Evolutionary conservation across 2,113 vertebrate genomes (phyloP).

Genomic region (Balaeniceps rex): DNA sequence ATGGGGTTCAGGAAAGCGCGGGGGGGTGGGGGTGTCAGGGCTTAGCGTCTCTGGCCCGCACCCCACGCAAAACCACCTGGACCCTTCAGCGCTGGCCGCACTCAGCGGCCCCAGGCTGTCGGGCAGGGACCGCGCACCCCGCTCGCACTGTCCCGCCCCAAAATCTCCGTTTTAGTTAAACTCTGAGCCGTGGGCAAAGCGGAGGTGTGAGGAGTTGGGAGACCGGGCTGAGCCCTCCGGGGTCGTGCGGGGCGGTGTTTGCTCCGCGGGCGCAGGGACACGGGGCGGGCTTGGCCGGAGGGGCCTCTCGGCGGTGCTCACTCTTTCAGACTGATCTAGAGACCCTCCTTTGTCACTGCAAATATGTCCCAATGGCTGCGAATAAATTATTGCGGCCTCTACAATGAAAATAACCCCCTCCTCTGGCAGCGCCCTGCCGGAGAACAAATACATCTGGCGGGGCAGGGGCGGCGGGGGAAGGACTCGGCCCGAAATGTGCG

Average conservation of each 20-base stretch:
- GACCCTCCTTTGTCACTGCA: slow-evolving; percentile 56
- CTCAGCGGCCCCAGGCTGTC: no score
- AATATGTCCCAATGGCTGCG: slow-evolving; percentile 37
- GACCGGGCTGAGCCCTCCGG: background rate
- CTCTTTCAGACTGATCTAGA: background rate
- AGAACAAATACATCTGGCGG: background rate
- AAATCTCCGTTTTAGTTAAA: background rate
- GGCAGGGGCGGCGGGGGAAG: background rate
- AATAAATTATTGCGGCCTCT: slow-evolving; percentile 52
- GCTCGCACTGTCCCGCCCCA: background rate
- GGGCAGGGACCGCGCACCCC: no score
- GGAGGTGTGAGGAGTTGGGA: background rate
- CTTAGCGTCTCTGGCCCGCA: background rate
- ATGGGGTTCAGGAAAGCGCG: background rate
- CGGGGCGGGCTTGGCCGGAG: background rate
- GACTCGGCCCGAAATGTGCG: background rate
- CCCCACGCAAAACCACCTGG: background rate
- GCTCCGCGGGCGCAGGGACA: background rate
- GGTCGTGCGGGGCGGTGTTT: background rate
- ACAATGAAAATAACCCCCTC: slow-evolving; percentile 12
- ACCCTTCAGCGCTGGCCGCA: background rate
- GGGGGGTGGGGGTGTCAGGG: background rate
- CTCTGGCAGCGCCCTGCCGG: background rate
- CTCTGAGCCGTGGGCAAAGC: background rate
- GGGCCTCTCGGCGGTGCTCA: background rate